These are phyloP conservation scores for Phaedon cochleariae DNA, from an alignment of 2,888 invertebrate genomes.

Conservation along the genomic window DNA sequence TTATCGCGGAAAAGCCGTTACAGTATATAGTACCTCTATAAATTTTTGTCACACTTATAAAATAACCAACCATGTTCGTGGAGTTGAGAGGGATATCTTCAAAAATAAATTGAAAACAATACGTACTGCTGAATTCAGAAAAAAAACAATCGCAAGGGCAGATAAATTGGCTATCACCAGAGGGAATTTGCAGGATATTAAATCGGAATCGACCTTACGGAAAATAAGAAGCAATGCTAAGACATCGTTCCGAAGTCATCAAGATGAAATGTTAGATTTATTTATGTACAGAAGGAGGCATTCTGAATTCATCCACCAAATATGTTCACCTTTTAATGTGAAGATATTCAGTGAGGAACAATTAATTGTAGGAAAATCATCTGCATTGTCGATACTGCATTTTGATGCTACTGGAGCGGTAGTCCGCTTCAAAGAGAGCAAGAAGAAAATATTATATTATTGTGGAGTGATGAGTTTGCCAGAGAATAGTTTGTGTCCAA, in stretches of 20 bases:
- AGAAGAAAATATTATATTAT: background rate
- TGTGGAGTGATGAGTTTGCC: slow-evolving; percentile 1
- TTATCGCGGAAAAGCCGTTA: slow-evolving; percentile 6
- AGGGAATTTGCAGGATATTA: slow-evolving; percentile 11
- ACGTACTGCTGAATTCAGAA: slow-evolving; percentile 8
- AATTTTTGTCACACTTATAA: slow-evolving; percentile 12
- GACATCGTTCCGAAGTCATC: background rate
- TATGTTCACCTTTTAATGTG: slow-evolving; percentile 17
- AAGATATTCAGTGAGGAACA: too few relatives aligned
- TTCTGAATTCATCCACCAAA: slow-evolving; percentile 10
- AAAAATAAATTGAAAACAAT: too few relatives aligned
- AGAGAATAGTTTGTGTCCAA: slow-evolving; percentile 14
- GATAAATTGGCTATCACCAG: slow-evolving; percentile 8
- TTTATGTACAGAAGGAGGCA: too few relatives aligned
- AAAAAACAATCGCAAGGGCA: slow-evolving; percentile 7
- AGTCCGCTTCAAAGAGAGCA: background rate
- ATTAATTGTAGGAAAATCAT: slow-evolving; percentile 8
- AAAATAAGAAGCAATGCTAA: slow-evolving; percentile 7
- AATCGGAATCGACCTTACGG: slow-evolving; percentile 3
- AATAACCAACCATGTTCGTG: slow-evolving; percentile 11
- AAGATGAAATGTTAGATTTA: slow-evolving; percentile 13
- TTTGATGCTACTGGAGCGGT: slow-evolving; percentile 19
- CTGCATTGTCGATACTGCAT: background rate
- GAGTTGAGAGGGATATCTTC: slow-evolving; percentile 4
- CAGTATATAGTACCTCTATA: slow-evolving; percentile 3